Base-by-base conservation (phyloP, 2,113 vertebrate species). In the Chaetodon trifascialis region DNA sequence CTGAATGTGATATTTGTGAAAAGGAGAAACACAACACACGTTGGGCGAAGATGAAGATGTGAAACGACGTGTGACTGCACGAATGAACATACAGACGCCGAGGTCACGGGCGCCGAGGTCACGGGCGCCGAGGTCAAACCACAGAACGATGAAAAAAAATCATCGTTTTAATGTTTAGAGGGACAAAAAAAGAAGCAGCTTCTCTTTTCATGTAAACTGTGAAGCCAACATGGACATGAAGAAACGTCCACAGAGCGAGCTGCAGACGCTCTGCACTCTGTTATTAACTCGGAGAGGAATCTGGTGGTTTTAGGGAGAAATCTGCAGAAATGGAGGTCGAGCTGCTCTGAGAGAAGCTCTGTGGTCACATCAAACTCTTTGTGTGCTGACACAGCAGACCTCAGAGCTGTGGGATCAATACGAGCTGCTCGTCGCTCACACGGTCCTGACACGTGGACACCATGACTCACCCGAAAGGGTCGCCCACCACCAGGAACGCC, bases 401-500 rank as follows among this genome's bases (percentile, higher is more conserved):
- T 64, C 67, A 30, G 71, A 38, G 23, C 73, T 69, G 30, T 30
- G 30, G 30, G 3, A 30, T 30, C 30, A 30, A 30, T 30, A 30
- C 3, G 30, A 30, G 38, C 38, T 40, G 30, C 30, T 30, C 30
- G 3, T 3, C 30, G 30, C 30, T 30, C 30, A 30, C 30, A 11
- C 47, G 16, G 59, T 19, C 40, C 65, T 19, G 17, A 72, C 30
- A 56, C 70, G 52, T 62, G 64, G 69, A 70, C 16, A 7, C 7
- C 12, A 2, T 16, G 44, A 86, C 96, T 97, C 96, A 99, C 98
- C 98, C 98, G 80, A 99, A 98, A 5, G 98, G 98, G 93, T 99
- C 98, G 1, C 98, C 98, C 83, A 99, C 98, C 59, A 99, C 98
- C 76, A 99, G 95, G 86, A 99, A 98, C 0, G 96, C 98, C 1